Base-by-base conservation (phyloP, 2,113 vertebrate species). In the Psettodes erumei region DNA sequence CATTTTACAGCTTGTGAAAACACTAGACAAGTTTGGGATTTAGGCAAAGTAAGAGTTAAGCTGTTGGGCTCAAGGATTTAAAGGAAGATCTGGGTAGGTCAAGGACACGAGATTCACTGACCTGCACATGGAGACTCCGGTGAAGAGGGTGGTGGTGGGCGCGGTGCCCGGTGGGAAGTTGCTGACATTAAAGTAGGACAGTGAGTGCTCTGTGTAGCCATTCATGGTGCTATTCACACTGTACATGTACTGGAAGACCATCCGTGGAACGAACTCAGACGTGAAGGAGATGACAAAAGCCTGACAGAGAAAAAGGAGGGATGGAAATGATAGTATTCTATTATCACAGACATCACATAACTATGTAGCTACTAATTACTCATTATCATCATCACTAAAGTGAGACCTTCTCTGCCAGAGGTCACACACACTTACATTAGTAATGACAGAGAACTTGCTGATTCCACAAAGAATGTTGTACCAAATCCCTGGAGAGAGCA, bases 401-500 rank as follows among this genome's bases (percentile, higher is more conserved):
- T 11, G n/a, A 28, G 25, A 63, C 42, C 9, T 0, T 35, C 19
- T 75, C 35, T 30, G 38, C 21, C 43, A 56, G 25, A 54, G 28
- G 38, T 69, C 47, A 40, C 43, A 56, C 58, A 84, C 90, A 97
- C 98, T 98, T 94, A 99, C 98, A 77, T 99, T 99, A 91, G 96
- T 99, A 91, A 99, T 99, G 80, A 99, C 97, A 48, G 97, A 97
- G 89, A 99, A 96, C 88, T 99, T 99, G 92, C 98, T 98, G 77
- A 99, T 98, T 66, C 96, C 93, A 71, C 94, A 96, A 79, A 99
- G 94, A 92, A 99, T 97, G 92, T 98, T 94, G 93, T 95, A 98
- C 98, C 98, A 99, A 93, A 99, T 98, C 77, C 98, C 98, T 99
- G 93, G 40, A 90, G 75, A 85, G 12, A 47, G 86, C 74, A 77